These are phyloP conservation scores for Deroplatys truncata DNA, from an alignment of 2,888 invertebrate species.

Conservation along the genomic window DNA sequence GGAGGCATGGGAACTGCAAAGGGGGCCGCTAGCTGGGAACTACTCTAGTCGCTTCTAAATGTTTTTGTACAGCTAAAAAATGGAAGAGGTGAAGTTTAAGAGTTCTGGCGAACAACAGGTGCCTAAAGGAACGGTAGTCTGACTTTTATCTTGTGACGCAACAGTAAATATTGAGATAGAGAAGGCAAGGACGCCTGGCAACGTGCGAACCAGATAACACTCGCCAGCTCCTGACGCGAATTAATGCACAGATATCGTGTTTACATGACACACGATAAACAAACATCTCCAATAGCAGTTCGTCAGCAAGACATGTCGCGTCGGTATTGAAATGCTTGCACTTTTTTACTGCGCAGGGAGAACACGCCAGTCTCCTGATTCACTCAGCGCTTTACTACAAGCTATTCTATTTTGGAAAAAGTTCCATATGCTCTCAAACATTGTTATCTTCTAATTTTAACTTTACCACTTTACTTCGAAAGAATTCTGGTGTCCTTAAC, in stretches of 20 bases:
- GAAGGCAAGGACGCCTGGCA: not conserved
- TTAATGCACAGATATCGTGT: not conserved
- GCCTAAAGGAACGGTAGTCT: not conserved
- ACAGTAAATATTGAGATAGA: not conserved
- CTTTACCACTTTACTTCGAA: no score
- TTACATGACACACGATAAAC: not conserved
- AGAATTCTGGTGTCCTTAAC: no score
- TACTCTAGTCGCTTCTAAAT: no score
- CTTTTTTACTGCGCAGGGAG: not conserved
- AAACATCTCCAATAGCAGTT: not conserved
- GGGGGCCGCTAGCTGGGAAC: no score
- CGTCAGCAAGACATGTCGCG: not conserved
- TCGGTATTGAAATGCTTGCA: not conserved
- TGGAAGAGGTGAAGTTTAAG: no score
- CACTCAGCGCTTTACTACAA: no score
- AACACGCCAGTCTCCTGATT: no score
- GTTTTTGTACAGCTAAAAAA: no score
- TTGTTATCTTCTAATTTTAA: no score
- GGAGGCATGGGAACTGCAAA: no score
- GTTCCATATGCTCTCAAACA: no score
- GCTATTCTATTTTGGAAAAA: no score
- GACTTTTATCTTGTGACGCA: not conserved
- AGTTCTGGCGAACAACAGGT: not conserved
- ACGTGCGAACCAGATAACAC: not conserved
- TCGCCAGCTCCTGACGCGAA: not conserved